Evolutionary conservation across 1,140 invertebrate genomes (phyloP).

Genomic region (Solen grandis): DNA sequence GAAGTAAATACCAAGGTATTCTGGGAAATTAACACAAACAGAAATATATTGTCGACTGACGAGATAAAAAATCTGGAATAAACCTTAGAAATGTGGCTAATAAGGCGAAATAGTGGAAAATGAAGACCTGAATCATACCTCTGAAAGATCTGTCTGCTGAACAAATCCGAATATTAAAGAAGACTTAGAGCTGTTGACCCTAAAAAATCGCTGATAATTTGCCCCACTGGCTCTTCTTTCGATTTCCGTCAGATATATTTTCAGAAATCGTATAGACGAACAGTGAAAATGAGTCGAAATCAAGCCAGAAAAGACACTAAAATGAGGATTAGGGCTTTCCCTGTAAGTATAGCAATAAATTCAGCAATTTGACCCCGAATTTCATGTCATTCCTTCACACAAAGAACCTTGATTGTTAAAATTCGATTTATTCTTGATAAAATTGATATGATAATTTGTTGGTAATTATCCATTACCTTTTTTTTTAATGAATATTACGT

Average conservation of each 20-base stretch:
- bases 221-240: background rate
- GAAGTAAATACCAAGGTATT: conserved; percentile 12
- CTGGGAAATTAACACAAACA: conserved; percentile 42
- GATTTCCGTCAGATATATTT: conserved; percentile 1
- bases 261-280: background rate
- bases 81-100: background rate
- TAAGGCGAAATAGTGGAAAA: background rate
- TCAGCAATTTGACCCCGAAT: too few species aligned
- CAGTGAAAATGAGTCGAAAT: conserved; percentile 63
- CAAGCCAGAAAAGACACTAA: conserved; percentile 85
- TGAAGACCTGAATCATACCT: background rate
- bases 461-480: too few species aligned
- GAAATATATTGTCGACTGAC: conserved; percentile 41
- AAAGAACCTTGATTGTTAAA: too few species aligned
- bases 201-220: background rate
- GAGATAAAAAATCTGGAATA: background rate
- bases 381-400: too few species aligned
- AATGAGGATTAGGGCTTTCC: conserved; percentile 98
- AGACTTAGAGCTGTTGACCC: background rate
- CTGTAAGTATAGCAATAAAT: conserved; percentile 92
- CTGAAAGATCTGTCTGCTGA: background rate
- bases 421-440: too few species aligned
- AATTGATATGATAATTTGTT: too few species aligned
- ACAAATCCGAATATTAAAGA: background rate
- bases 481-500: too few species aligned